A percentile compares a stretch with the other conserved stretches of the same genome.
Evolutionary conservation across 2,113 vertebrate species (phyloP).

Genomic region (Hyperopisus bebe): DNA sequence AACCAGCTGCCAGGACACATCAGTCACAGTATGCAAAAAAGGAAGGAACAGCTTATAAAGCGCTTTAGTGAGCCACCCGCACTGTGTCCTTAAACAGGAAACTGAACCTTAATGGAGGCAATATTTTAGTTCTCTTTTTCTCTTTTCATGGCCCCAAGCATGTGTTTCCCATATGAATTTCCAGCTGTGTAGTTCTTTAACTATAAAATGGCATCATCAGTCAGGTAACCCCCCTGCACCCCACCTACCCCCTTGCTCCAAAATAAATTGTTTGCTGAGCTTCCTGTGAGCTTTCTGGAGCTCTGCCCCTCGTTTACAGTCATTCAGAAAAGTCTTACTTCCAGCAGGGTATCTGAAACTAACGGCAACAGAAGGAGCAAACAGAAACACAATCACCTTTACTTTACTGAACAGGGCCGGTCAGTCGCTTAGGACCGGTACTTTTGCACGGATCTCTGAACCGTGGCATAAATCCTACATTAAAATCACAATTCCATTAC

Average conservation of each 20-base stretch:
- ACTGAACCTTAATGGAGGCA: not conserved
- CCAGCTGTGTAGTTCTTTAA: not conserved
- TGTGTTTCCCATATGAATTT: constrained; percentile 9
- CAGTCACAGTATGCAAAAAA: not conserved
- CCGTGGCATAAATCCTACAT: not conserved
- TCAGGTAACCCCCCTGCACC: not conserved
- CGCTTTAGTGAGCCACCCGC: not conserved
- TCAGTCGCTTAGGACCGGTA: not conserved
- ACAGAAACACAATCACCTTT: not conserved
- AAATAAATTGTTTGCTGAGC: not conserved
- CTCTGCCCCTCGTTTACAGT: not conserved
- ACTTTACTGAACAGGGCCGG: not conserved
- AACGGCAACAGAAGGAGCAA: not conserved
- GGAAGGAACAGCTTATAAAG: not conserved
- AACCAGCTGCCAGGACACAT: not conserved
- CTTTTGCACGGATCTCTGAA: not conserved
- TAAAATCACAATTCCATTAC: not conserved
- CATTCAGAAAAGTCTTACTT: not conserved
- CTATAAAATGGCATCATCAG: not conserved
- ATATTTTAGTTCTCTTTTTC: not conserved
- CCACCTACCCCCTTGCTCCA: not conserved
- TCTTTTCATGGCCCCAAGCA: not conserved
- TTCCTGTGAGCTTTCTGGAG: not conserved
- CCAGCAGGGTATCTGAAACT: not conserved
- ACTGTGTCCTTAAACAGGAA: not conserved